Evolutionary conservation across 2,797 vertebrate species (phyloP), one percentile per base, ranked within the genome.

Genomic region (Tauraco hartlaubi): DNA sequence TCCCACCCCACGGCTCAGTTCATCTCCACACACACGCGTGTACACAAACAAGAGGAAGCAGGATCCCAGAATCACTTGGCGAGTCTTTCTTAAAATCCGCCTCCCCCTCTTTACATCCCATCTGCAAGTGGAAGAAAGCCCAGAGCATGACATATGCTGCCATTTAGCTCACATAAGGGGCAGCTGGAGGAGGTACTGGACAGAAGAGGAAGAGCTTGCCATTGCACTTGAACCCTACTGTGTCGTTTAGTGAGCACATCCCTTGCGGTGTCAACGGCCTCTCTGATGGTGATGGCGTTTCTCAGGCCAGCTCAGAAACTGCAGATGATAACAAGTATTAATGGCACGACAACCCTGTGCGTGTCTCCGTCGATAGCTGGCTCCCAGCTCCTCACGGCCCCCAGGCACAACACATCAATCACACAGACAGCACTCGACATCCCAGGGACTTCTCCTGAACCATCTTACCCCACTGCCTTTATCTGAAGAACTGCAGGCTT

Each of bases 351-450:
- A 80, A 14, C 39, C 84, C 46, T 26, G 18, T 39, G 51, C 3
- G 0, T 9, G 20, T 31, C 59, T 89, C 44, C 3, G 1, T 13
- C 0, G 0, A 54, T 7, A 75, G 37, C 41, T 54, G 58, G 6
- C 37, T 86, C 37, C 69, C 44, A 44, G 9, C 20, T 61, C 35
- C 56, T 72, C 46, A 17, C 0, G 1, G 14, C 12, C 15, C 5
- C 43, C 31, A 3, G 6, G 15, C 25, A 5, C 0, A 0, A 31
- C 33, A 56, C 58, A 62, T 74, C 25, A 62, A 69, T 87, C 86
- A 89, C 35, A 51, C n/a, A 67, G 78, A 44, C 66, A 73, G 52
- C 13, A 29, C 44, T n/a, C 44, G 22, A 29, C 41, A 9, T 29
- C 23, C 39, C 28, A 77, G 77, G 31, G 28, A 44, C 18, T 44